Percentiles rank a stretch among this genome's conserved stretches.
phyloP scores from a whole-genome alignment of 2,888 invertebrate species.

The Noctua comes region DNA sequence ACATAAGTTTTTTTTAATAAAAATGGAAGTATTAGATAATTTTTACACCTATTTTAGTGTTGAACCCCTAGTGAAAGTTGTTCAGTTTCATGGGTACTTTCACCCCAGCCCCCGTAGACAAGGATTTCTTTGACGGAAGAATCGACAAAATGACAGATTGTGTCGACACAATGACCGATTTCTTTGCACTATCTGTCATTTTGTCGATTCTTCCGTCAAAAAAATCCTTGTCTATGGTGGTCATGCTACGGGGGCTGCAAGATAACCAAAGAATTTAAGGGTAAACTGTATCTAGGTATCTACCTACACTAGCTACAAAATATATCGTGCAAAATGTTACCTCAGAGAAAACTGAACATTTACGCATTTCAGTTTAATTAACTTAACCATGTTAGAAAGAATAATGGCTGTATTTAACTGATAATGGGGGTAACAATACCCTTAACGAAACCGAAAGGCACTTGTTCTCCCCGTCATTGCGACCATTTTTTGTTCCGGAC shows the following conservation, averaged over 20 bases:
- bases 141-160: too few species aligned
- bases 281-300: background rate
- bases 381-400: background rate
- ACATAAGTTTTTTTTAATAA: too few species aligned
- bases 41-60: background rate
- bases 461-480: too few species aligned
- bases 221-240: too few species aligned
- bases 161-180: too few species aligned
- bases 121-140: too few species aligned
- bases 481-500: too few species aligned
- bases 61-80: background rate
- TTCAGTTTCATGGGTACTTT: background rate
- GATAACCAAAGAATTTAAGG: background rate
- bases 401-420: background rate
- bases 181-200: too few species aligned
- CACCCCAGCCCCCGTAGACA: too few species aligned
- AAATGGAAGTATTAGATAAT: background rate
- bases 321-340: constrained; percentile 1
- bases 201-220: too few species aligned
- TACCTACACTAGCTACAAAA: background rate
- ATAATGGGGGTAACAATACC: background rate
- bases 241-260: too few species aligned
- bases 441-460: too few species aligned
- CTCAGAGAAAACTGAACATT: background rate
- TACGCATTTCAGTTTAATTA: constrained; percentile 16